These are phyloP conservation scores for Pristionchus maxplancki DNA, from an alignment of 2,888 invertebrate species.

Conservation along the genomic window DNA sequence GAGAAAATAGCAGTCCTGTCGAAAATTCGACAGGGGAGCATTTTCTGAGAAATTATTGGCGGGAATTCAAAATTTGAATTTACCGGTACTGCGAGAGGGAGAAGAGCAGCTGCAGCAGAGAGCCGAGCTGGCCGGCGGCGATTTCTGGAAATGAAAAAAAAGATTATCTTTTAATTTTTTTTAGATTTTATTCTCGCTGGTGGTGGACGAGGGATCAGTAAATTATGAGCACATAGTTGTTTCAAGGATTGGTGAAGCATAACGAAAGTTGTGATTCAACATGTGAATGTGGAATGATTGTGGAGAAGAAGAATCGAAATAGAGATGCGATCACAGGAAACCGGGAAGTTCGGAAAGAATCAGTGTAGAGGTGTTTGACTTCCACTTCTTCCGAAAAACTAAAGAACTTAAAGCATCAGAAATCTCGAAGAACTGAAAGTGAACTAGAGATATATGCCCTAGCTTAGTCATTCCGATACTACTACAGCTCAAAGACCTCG, in stretches of 20 bases:
- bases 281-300: not conserved
- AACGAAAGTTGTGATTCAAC: not conserved
- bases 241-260: not conserved
- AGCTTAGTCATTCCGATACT: no score
- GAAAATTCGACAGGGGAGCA: not conserved
- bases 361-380: no score
- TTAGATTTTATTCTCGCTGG: not conserved
- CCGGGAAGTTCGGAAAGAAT: no score
- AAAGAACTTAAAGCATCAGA: no score
- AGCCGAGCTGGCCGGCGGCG: slow-evolving; percentile 41
- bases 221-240: no score
- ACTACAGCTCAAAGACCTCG: no score
- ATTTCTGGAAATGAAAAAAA: slow-evolving; percentile 29
- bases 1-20: not conserved
- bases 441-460: no score
- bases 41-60: not conserved
- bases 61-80: slow-evolving; percentile 2
- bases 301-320: not conserved
- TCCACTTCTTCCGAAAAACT: no score
- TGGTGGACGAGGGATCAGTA: not conserved
- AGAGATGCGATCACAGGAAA: not conserved
- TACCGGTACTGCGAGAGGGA: slow-evolving; percentile 43
- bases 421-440: no score
- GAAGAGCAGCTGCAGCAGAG: slow-evolving; percentile 45
- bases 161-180: no score